A percentile compares a stretch with the other conserved stretches of the same genome.
Evolutionary conservation across 1,140 invertebrate species (phyloP).

Genomic region (Micrasema longulum): DNA sequence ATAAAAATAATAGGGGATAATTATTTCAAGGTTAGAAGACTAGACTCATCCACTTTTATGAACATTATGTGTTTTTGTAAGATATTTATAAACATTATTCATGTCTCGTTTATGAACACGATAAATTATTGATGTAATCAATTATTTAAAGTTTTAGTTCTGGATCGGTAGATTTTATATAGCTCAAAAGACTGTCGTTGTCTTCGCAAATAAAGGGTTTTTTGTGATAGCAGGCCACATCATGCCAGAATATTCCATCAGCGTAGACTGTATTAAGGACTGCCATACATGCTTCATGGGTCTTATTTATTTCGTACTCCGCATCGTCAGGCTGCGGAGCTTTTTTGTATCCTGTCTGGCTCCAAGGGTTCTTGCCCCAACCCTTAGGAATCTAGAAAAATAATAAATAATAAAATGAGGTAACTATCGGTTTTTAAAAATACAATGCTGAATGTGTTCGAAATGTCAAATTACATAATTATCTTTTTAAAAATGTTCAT

Average conservation of each 20-base stretch:
- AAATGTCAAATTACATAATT: too few species aligned
- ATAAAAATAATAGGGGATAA: too few species aligned
- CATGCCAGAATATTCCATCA: constrained; percentile 69
- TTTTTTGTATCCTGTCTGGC: constrained; percentile 31
- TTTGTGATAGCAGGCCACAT: constrained; percentile 70
- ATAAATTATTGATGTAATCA: too few species aligned
- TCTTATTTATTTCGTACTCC: constrained; percentile 24
- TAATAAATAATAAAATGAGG: too few species aligned
- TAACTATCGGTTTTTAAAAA: too few species aligned
- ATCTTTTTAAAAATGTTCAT: too few species aligned
- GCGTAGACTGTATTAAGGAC: constrained; percentile 69
- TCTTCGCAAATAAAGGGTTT: constrained; percentile 70
- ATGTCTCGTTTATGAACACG: too few species aligned
- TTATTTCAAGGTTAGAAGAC: too few species aligned
- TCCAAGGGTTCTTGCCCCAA: constrained; percentile 39
- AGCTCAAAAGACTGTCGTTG: constrained; percentile 64
- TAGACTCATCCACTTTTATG: too few species aligned
- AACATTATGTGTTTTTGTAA: too few species aligned
- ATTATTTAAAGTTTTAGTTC: constrained; percentile 53
- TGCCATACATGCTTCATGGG: constrained; percentile 65
- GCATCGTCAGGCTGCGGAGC: constrained; percentile 39
- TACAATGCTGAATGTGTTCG: too few species aligned
- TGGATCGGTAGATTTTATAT: constrained; percentile 62
- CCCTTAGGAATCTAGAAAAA: constrained; percentile 38
- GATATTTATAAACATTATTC: too few species aligned